Conservation (phyloP, 2,888 invertebrate genomes). For the Cordilura impudica region DNA sequence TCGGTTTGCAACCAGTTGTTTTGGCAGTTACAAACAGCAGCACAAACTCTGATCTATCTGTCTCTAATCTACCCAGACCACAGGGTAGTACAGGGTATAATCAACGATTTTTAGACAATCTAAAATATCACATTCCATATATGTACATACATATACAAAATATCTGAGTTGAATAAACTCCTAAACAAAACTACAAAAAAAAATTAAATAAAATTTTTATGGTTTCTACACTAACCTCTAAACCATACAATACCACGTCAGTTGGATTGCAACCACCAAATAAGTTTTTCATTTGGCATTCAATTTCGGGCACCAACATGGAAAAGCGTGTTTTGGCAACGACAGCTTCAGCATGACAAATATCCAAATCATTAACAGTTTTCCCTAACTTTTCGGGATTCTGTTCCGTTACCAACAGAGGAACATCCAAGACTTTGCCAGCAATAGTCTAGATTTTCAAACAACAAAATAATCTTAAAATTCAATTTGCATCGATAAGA, state of each 20-base stretch:
- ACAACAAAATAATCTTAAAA: not conserved
- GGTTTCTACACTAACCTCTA: conserved; percentile 80
- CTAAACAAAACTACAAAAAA: too few relatives aligned
- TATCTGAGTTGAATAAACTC: too few relatives aligned
- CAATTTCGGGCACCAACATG: conserved; percentile 86
- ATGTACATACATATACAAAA: too few relatives aligned
- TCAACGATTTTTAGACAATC: too few relatives aligned
- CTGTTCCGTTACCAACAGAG: conserved; percentile 85
- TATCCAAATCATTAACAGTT: conserved; percentile 84
- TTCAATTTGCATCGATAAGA: not conserved
- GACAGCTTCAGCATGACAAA: conserved; percentile 81
- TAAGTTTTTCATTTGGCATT: conserved; percentile 79
- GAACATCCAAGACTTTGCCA: conserved; percentile 82
- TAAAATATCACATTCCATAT: too few relatives aligned
- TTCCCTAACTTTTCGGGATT: conserved; percentile 86
- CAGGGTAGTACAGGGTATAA: too few relatives aligned
- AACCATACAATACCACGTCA: conserved; percentile 82
- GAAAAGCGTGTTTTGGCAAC: conserved; percentile 87
- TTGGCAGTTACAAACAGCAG: too few relatives aligned
- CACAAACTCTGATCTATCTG: too few relatives aligned
- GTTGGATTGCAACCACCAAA: conserved; percentile 78
- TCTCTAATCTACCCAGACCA: too few relatives aligned
- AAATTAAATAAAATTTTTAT: too few relatives aligned
- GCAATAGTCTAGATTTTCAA: conserved; percentile 80
- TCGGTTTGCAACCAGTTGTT: too few relatives aligned